Base-by-base conservation (phyloP, 1,140 invertebrate genomes). In the Ceratina calcarata region DNA sequence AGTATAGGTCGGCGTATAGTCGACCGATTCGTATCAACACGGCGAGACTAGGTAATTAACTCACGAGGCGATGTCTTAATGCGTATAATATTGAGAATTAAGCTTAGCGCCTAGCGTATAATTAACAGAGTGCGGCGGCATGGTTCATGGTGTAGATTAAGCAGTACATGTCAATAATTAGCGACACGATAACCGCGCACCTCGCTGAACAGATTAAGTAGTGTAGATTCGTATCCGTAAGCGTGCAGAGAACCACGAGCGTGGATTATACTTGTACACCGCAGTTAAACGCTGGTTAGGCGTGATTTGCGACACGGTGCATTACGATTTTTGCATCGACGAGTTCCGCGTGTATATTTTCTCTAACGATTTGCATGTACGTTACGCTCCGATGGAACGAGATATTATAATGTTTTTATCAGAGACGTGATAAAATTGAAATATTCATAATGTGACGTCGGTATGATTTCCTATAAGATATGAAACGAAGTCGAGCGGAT, bases 81-180 rank as follows among this genome's bases (percentile, higher is more conserved):
- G 49, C 24, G 8, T 51, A 16, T 37, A 51, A 64, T 55, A 53
- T 70, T 22, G 24, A 24, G 49, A 57, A 78, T 75, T 62, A 62
- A 55, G 58, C 49, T 45, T 6, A 18, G n/a, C 45, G 3, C 3
- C 2, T 27, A 3, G 15, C 67, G 45, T 12, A n/a, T 60, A 78
- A 69, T 72, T 64, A 71, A 37, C n/a, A 13, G 65, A 51, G 16
- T 10, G 51, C 16, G 15, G 53, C 12, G 27, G 12, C 12, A n/a
- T 10, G 37, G 37, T 49, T 71, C 49, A 13, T 37, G 15, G 24
- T 7, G 18, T 70, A 15, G 45, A 71, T 45, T 72, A 78, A 71
- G 68, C 53, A 55, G 68, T 27, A 27, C 45, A 22, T 53, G 57
- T 62, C 75, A 70, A 78, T 78, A 78, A 78, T 71, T 78, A 78